These are phyloP conservation scores for Vanessa atalanta DNA, from an alignment of 1,140 invertebrate species.

Conservation along the genomic window DNA sequence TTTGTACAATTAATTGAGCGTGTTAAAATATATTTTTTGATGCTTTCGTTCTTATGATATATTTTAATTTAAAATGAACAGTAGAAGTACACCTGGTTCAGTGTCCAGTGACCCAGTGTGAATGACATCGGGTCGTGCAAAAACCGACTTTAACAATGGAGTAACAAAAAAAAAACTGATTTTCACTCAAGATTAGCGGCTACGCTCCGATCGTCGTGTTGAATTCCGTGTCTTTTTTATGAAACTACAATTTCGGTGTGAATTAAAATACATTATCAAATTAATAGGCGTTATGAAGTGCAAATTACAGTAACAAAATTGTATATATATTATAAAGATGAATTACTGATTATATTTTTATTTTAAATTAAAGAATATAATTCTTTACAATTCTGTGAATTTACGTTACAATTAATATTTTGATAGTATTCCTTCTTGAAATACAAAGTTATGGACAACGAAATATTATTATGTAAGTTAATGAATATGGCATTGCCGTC, in stretches of 20 bases:
- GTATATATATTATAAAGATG: not conserved
- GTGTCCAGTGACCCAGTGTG: conserved; percentile 53
- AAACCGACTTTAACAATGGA: conserved; percentile 61
- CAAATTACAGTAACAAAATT: not conserved
- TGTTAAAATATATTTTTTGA: not conserved
- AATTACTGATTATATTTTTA: not conserved
- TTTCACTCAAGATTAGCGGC: conserved; percentile 62
- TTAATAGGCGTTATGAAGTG: conserved; percentile 24
- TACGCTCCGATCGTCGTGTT: conserved; percentile 45
- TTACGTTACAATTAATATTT: too few relatives aligned
- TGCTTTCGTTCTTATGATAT: not conserved
- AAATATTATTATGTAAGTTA: too few relatives aligned
- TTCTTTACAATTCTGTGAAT: too few relatives aligned
- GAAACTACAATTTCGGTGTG: conserved; percentile 33
- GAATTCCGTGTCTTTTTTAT: conserved; percentile 33
- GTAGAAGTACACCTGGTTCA: conserved; percentile 20
- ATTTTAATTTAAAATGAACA: conserved; percentile 7
- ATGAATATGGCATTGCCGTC: too few relatives aligned
- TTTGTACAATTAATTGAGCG: too few relatives aligned
- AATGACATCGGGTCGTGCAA: conserved; percentile 64
- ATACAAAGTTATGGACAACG: too few relatives aligned
- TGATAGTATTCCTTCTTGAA: too few relatives aligned
- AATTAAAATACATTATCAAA: conserved; percentile 38
- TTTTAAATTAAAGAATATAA: too few relatives aligned
- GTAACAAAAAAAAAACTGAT: conserved; percentile 60